A percentile compares a stretch with the other conserved stretches of the same genome.
Evolutionary conservation across 2,888 invertebrate species (phyloP).

Genomic region (Sphaerophoria taeniata): DNA sequence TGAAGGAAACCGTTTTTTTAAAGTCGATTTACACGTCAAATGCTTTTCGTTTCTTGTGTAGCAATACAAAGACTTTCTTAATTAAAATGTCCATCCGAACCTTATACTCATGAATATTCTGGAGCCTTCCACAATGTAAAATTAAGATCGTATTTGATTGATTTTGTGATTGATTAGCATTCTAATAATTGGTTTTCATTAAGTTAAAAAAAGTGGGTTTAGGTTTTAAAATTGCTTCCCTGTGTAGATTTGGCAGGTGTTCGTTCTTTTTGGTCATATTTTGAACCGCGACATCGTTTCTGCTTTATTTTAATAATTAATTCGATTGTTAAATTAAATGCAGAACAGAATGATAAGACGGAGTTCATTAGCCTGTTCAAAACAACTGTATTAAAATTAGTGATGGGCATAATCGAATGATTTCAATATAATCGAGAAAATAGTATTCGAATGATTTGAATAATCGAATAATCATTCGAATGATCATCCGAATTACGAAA

Average conservation of each 20-base stretch:
- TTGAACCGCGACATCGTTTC: not conserved
- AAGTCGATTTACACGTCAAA: constrained; percentile 32
- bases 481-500: no score
- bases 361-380: constrained; percentile 20
- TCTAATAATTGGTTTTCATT: not conserved
- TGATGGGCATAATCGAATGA: no score
- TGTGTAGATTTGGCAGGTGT: no score
- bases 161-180: constrained; percentile 16
- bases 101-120: not conserved
- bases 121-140: not conserved
- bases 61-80: constrained; percentile 11
- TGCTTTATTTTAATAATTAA: not conserved
- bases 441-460: no score
- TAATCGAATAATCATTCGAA: no score
- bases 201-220: not conserved
- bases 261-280: not conserved
- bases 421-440: no score
- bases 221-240: no score
- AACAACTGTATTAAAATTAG: constrained; percentile 8
- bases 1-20: not conserved
- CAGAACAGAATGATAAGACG: no score
- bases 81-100: not conserved
- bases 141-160: not conserved
- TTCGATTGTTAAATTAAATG: not conserved
- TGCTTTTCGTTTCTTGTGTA: not conserved